A percentile compares a stretch with the other conserved stretches of the same genome.
Evolutionary conservation across 2,113 vertebrate genomes (phyloP).

Genomic region (Acanthisitta chloris): DNA sequence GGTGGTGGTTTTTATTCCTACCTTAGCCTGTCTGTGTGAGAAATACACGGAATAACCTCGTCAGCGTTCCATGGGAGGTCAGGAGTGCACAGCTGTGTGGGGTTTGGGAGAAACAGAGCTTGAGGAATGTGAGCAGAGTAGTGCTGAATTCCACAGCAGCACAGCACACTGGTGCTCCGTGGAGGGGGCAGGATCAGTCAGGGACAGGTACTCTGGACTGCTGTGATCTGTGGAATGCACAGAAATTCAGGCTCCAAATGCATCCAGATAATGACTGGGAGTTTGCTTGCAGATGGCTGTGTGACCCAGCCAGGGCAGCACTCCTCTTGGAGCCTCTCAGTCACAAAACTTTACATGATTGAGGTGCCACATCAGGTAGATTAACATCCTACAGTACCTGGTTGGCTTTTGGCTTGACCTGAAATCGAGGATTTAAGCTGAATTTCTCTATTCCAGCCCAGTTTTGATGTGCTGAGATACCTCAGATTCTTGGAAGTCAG

Average conservation of each 20-base stretch:
- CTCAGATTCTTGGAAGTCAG: not conserved
- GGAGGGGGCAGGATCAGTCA: not conserved
- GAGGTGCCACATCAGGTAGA: not conserved
- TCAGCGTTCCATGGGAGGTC: not conserved
- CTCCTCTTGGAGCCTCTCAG: not conserved
- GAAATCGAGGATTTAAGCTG: not conserved
- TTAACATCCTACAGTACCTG: not conserved
- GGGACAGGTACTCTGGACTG: not conserved
- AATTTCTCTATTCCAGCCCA: not conserved
- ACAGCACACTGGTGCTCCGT: rapidly evolving
- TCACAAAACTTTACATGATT: rapidly evolving
- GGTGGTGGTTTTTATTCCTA: not conserved
- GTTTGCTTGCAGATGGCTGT: not conserved
- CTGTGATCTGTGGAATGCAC: not conserved
- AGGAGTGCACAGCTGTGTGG: rapidly evolving
- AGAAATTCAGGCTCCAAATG: not conserved
- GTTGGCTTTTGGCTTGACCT: not conserved
- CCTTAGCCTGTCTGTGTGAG: not conserved
- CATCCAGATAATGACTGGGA: not conserved
- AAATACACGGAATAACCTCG: not conserved
- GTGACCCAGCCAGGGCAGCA: not conserved
- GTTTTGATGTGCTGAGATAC: not conserved
- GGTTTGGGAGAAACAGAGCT: not conserved
- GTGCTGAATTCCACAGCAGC: not conserved
- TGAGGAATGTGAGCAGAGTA: not conserved